These are phyloP conservation scores for Hypotaenidia philippensis DNA, from an alignment of 2,797 vertebrate genomes.

Conservation along the genomic window DNA sequence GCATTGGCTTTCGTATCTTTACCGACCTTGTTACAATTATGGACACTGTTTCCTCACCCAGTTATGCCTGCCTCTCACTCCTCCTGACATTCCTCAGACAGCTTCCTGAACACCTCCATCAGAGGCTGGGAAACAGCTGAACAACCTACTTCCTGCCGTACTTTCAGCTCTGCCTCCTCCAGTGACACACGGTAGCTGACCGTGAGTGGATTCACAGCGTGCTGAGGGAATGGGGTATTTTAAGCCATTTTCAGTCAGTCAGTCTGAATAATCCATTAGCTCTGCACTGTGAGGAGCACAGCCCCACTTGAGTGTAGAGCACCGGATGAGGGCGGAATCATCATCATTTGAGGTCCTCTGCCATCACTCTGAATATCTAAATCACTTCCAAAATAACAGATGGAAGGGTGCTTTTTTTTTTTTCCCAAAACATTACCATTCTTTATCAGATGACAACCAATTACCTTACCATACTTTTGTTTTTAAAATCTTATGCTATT, in stretches of 20 bases:
- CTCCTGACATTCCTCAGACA: neutral
- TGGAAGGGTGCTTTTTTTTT: neutral
- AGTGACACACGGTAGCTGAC: neutral
- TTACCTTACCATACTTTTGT: neutral
- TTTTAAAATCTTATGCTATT: neutral
- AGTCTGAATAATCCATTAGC: neutral
- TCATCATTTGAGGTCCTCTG: neutral
- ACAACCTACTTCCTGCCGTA: neutral
- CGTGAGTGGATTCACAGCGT: neutral
- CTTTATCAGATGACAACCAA: neutral
- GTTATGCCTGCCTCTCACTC: neutral
- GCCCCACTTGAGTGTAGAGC: neutral
- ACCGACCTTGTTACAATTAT: neutral
- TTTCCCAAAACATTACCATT: neutral
- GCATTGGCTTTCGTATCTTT: neutral
- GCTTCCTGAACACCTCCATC: neutral
- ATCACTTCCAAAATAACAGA: neutral
- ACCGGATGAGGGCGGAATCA: neutral
- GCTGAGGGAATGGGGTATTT: conserved; percentile 22
- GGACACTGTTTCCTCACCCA: neutral
- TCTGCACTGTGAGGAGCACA: neutral
- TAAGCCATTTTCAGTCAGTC: neutral
- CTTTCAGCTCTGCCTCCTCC: neutral
- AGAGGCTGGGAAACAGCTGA: neutral
- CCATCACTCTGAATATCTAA: neutral